Evolutionary conservation across 2,888 invertebrate genomes (phyloP).

Genomic region (Lycaena phlaeas): DNA sequence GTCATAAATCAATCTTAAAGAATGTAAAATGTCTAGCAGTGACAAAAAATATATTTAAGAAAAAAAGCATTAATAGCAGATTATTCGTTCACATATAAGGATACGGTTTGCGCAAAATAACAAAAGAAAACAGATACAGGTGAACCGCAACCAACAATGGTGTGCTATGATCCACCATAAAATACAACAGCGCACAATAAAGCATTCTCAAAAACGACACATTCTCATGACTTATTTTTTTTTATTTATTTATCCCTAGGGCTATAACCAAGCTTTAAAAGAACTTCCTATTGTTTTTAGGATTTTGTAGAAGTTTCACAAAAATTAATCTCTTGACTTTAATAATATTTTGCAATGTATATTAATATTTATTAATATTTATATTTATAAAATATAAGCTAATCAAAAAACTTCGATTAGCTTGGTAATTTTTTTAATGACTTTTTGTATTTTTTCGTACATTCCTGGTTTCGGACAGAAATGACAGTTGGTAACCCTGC

Average conservation of each 20-base stretch:
- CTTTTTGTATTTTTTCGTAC: too few relatives aligned
- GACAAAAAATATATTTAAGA: conserved; percentile 1
- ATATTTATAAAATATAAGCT: too few relatives aligned
- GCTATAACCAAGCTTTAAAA: neutral
- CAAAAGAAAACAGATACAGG: conserved; percentile 11
- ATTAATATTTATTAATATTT: too few relatives aligned
- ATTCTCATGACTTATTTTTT: conserved; percentile 36
- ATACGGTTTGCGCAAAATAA: conserved; percentile 13
- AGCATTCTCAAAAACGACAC: conserved; percentile 32
- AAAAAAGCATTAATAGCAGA: conserved; percentile 4
- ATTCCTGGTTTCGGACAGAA: too few relatives aligned
- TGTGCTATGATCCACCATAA: conserved; percentile 28
- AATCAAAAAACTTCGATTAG: too few relatives aligned
- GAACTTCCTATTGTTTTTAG: too few relatives aligned
- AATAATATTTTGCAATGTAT: too few relatives aligned
- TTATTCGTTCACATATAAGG: conserved; percentile 4
- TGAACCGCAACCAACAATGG: conserved; percentile 16
- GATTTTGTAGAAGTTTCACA: too few relatives aligned
- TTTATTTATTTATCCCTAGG: conserved; percentile 12
- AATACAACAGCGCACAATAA: conserved; percentile 29
- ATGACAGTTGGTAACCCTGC: neutral
- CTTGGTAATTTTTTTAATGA: neutral
- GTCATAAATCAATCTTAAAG: neutral
- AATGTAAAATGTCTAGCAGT: neutral
- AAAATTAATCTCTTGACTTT: too few relatives aligned